A percentile compares a stretch with the other conserved stretches of the same genome.
phyloP scores from a whole-genome alignment of 2,797 vertebrate species.

The Pyrrhura leucotis region DNA sequence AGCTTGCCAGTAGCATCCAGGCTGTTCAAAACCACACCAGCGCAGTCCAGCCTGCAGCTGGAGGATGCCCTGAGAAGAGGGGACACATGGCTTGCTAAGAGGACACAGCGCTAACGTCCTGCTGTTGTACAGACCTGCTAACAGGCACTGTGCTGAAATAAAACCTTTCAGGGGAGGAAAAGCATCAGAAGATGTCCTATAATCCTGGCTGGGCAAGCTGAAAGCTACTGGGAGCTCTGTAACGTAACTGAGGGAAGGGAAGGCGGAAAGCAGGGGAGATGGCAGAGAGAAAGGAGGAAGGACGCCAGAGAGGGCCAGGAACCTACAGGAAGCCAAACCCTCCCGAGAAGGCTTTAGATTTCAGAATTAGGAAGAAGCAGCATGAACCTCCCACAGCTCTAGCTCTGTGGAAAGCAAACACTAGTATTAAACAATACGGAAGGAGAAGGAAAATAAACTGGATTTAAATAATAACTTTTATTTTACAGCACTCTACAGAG shows the following conservation, averaged over 20 bases:
- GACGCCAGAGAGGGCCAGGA: conserved; percentile 16
- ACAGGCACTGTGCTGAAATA: neutral
- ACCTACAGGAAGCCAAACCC: conserved; percentile 21
- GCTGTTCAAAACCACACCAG: neutral
- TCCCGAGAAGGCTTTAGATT: conserved; percentile 35
- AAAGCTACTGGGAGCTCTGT: neutral
- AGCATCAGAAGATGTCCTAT: neutral
- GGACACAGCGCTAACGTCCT: neutral
- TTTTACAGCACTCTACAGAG: conserved; percentile 41
- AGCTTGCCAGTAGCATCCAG: neutral
- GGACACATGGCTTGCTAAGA: neutral
- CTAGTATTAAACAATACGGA: neutral
- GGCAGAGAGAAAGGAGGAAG: conserved; percentile 10
- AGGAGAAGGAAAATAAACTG: conserved; percentile 24
- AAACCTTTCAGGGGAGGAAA: neutral
- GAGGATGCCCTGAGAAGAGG: neutral
- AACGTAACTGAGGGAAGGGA: neutral
- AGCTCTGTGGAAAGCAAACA: conserved; percentile 32
- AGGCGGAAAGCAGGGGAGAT: neutral
- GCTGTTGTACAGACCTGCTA: neutral
- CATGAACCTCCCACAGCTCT: neutral
- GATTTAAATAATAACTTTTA: conserved; percentile 36
- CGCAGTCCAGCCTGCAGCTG: neutral
- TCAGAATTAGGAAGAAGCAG: conserved; percentile 37
- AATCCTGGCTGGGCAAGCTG: neutral